Percentiles rank a stretch among this genome's conserved stretches.
These are phyloP conservation scores for Manacus vitellinus DNA, from an alignment of 2,113 vertebrate genomes.

Conservation along the genomic window DNA sequence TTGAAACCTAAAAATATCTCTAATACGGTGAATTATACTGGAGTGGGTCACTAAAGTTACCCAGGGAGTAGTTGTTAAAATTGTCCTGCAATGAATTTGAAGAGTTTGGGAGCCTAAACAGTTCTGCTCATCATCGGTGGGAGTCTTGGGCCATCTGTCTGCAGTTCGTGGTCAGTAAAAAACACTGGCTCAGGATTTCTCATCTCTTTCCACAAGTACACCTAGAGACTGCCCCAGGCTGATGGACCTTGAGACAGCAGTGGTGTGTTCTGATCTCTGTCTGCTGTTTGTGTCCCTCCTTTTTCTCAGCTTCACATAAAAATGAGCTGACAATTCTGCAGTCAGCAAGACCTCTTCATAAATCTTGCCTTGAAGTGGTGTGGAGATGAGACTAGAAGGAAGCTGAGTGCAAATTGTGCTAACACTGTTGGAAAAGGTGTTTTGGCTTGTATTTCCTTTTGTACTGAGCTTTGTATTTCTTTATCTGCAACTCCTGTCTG, in stretches of 20 bases:
- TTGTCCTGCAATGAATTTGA: not conserved
- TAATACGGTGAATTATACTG: not conserved
- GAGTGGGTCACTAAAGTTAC: not conserved
- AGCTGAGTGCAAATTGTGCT: not conserved
- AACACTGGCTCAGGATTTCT: not conserved
- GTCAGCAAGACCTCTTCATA: not conserved
- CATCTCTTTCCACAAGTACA: not conserved
- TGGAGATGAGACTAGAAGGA: not conserved
- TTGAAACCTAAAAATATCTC: not conserved
- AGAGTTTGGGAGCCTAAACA: not conserved
- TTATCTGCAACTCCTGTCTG: not conserved
- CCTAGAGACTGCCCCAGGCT: not conserved
- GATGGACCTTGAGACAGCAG: not conserved
- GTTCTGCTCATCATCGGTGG: accelerated
- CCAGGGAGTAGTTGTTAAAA: not conserved
- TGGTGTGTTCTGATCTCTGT: not conserved
- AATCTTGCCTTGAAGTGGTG: not conserved
- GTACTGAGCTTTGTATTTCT: not conserved
- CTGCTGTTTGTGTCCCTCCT: not conserved
- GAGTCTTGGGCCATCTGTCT: not conserved
- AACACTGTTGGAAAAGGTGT: not conserved
- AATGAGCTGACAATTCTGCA: not conserved
- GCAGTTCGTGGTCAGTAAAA: not conserved
- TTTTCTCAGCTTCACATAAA: not conserved
- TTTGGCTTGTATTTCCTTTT: not conserved